phyloP scores from a whole-genome alignment of 2,797 vertebrate genomes.

The Thunnus albacares region DNA sequence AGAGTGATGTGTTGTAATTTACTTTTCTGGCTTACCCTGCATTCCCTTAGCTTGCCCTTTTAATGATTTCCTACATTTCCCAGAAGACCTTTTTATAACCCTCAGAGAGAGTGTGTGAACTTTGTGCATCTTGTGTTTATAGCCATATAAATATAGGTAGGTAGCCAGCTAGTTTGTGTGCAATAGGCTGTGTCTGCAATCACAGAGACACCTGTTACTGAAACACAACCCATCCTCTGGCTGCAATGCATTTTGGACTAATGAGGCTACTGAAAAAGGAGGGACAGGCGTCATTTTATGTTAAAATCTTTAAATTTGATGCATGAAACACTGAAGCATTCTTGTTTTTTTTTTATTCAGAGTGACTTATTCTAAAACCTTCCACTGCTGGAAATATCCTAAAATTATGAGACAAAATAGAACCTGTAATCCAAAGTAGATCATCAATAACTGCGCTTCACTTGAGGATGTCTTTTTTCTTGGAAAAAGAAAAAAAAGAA shows the following conservation, averaged over 20 bases:
- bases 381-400: neutral
- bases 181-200: neutral
- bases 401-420: neutral
- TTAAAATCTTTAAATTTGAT: neutral
- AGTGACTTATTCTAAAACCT: neutral
- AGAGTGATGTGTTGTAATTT: neutral
- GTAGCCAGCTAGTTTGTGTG: neutral
- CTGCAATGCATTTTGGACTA: neutral
- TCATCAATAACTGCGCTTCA: neutral
- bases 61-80: slow-evolving; percentile 21
- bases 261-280: neutral
- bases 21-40: neutral
- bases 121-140: neutral
- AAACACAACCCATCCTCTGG: neutral
- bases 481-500: neutral
- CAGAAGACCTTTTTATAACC: slow-evolving; percentile 7
- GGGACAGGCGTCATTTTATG: neutral
- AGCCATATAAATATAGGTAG: neutral
- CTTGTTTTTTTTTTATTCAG: neutral
- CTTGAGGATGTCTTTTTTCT: neutral
- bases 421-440: neutral
- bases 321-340: neutral
- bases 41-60: neutral
- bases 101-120: slow-evolving; percentile 7
- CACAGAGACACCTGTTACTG: neutral